Percentiles rank a stretch among this genome's conserved stretches.
phyloP scores from a whole-genome alignment of 2,888 invertebrate species.

The Julus scandinavius region DNA sequence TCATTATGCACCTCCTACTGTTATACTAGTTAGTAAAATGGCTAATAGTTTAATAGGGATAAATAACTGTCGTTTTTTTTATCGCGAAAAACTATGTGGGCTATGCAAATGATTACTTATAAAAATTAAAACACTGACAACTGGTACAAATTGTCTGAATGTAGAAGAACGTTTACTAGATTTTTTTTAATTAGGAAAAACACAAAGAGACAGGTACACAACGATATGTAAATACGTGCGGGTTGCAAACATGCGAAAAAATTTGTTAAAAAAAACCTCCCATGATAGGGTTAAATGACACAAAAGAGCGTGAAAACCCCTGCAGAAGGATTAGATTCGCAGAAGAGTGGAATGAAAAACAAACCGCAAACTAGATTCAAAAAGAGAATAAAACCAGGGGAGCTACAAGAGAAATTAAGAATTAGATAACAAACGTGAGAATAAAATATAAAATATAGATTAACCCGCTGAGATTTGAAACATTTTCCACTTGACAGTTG shows the following conservation, averaged over 20 bases:
- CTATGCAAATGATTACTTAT: not conserved
- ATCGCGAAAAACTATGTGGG: not conserved
- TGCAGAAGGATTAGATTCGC: conserved; percentile 38
- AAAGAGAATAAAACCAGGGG: not conserved
- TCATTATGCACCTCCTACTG: conserved; percentile 43
- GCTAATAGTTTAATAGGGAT: not conserved
- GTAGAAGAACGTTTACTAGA: not conserved
- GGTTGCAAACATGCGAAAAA: conserved; percentile 27
- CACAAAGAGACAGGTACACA: not conserved
- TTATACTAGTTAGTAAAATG: not conserved
- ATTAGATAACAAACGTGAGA: conserved; percentile 37
- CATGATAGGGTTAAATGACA: not conserved
- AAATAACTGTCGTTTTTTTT: not conserved
- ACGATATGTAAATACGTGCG: not conserved
- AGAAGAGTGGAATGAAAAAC: not conserved
- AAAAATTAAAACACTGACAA: not conserved
- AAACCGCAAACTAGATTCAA: conserved; percentile 33
- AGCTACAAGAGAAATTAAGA: conserved; percentile 22
- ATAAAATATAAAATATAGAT: conserved; percentile 36
- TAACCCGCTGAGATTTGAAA: conserved; percentile 43
- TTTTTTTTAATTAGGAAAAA: not conserved
- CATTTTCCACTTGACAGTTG: conserved; percentile 41
- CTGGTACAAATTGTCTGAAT: not conserved
- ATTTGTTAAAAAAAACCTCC: not conserved
- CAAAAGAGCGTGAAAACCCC: conserved; percentile 44